Percentiles rank a stretch among this genome's conserved stretches.
phyloP scores from a whole-genome alignment of 2,888 invertebrate species.

The Nysson spinosus region DNA sequence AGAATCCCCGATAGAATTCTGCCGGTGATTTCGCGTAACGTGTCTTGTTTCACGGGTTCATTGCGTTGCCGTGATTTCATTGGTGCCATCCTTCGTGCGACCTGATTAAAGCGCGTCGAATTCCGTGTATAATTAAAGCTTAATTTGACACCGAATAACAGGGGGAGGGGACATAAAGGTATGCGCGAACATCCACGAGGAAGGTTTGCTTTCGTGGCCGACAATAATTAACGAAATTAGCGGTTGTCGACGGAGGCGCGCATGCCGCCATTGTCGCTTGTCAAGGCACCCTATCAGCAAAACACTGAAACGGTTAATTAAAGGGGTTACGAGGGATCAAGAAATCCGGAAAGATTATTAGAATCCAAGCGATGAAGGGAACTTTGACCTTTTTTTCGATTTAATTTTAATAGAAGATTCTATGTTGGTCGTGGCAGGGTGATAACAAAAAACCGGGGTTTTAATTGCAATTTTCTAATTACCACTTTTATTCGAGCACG shows the following conservation, averaged over 20 bases:
- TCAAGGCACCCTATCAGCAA: constrained; percentile 1
- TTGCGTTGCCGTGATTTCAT: background rate
- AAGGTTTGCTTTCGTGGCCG: constrained; percentile 25
- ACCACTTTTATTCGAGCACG: too few relatives aligned
- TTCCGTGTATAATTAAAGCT: constrained; percentile 65
- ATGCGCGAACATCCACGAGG: constrained; percentile 23
- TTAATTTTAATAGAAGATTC: too few relatives aligned
- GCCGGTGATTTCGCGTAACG: constrained; percentile 43
- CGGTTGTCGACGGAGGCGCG: constrained; percentile 3
- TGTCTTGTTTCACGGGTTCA: constrained; percentile 24
- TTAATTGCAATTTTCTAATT: too few relatives aligned
- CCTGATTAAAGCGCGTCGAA: constrained; percentile 68
- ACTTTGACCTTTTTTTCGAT: background rate
- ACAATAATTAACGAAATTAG: constrained; percentile 53
- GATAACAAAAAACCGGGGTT: too few relatives aligned
- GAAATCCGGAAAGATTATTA: constrained; percentile 17
- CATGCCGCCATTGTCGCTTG: constrained; percentile 10
- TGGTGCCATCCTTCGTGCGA: constrained; percentile 36
- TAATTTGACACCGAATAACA: constrained; percentile 53
- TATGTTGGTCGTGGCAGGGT: too few relatives aligned
- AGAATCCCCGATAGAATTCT: constrained; percentile 11
- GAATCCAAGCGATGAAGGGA: background rate
- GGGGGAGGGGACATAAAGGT: constrained; percentile 6
- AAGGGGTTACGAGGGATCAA: constrained; percentile 12
- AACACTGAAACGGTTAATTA: constrained; percentile 27